Evolutionary conservation across 2,888 invertebrate species (phyloP).

Genomic region (Embidobia sp.): DNA sequence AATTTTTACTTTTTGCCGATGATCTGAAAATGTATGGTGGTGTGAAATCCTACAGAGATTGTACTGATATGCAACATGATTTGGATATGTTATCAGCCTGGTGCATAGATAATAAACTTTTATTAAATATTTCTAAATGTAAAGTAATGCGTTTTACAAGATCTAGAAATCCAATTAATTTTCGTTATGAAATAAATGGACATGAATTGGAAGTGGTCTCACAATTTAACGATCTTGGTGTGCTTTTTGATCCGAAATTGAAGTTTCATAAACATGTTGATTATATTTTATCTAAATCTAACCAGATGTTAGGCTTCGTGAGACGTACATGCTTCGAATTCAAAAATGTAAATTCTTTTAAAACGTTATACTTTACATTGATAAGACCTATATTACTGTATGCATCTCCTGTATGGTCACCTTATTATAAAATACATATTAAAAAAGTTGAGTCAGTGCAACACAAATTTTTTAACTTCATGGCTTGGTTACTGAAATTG

Average conservation of each 20-base stretch:
- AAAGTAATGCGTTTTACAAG: neutral
- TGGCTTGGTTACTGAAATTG: neutral
- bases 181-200: neutral
- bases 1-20: neutral
- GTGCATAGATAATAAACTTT: too few species aligned
- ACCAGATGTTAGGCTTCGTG: neutral
- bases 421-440: neutral
- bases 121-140: too few species aligned
- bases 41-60: neutral
- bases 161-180: neutral
- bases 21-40: neutral
- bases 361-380: neutral
- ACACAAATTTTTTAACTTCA: conserved; percentile 3
- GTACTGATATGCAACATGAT: neutral
- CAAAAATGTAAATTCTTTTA: neutral
- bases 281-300: neutral
- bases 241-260: neutral
- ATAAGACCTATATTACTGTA: neutral
- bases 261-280: conserved; percentile 1
- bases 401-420: neutral
- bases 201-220: neutral
- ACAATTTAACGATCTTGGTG: conserved; percentile 5
- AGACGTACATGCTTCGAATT: neutral
- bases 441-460: neutral
- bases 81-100: too few species aligned